These are phyloP conservation scores for Gopherus evgoodei DNA, from an alignment of 2,113 vertebrate genomes.

Conservation along the genomic window DNA sequence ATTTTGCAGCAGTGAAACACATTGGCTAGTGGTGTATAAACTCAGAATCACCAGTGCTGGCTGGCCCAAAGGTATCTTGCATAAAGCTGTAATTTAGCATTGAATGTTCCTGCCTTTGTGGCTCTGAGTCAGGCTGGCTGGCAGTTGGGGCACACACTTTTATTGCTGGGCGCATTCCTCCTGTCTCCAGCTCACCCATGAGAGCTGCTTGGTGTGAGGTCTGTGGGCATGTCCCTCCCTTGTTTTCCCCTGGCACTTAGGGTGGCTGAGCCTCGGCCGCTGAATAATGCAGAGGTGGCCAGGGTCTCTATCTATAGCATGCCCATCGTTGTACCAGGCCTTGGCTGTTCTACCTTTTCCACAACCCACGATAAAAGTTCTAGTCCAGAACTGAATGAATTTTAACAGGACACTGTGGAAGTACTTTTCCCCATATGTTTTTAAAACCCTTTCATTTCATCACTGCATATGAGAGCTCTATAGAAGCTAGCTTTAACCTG, in stretches of 20 bases:
- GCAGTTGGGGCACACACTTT: rapidly evolving
- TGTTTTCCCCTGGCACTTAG: background rate
- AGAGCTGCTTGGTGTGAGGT: background rate
- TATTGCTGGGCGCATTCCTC: background rate
- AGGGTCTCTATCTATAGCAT: rapidly evolving
- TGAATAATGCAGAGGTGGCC: rapidly evolving
- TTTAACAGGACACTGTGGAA: background rate
- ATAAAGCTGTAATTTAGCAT: background rate
- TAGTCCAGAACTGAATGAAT: rapidly evolving
- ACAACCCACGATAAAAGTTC: rapidly evolving
- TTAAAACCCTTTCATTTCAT: background rate
- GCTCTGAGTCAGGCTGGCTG: rapidly evolving
- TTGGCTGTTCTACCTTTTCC: rapidly evolving
- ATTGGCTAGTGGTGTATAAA: background rate
- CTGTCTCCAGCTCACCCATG: background rate
- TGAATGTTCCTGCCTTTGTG: background rate
- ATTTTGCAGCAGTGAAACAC: constrained; percentile 20
- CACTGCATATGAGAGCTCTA: background rate
- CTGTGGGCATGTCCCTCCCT: background rate
- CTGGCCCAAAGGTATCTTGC: background rate
- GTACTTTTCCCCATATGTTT: background rate
- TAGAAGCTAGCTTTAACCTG: background rate
- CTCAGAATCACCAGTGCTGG: background rate
- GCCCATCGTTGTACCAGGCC: background rate
- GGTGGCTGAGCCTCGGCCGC: background rate